Base-by-base conservation (phyloP, 1,140 invertebrate genomes). In the Drosophila chauvacae region DNA sequence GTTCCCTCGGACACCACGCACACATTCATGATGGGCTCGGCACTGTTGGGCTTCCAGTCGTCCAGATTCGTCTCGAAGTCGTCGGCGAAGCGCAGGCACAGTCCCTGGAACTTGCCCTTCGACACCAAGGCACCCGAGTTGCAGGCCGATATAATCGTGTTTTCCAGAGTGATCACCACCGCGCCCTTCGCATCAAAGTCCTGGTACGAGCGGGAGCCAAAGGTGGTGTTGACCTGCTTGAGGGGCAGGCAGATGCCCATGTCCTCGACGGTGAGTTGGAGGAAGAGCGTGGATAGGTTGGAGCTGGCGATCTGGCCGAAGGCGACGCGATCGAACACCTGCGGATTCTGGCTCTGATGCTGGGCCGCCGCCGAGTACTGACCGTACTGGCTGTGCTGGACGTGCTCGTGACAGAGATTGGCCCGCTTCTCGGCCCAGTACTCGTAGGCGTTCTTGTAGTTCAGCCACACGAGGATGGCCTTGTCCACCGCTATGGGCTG, bases 361-460 rank as follows among this genome's bases (percentile, higher is more conserved):
- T 73, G 70, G 2, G 78, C 66, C 13, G 72, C 66, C 13, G 72
- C 53, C 2, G 60, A 39, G 16, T 70, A 70, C 63, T 68, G 66
- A 30, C 47, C 3, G 18, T 55, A 66, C 18, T 66, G 66, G 11
- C 62, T 70, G 33, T 70, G 97, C 96, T 51, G 95, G 95, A 13
- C 97, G 93, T 26, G 98, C 92, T 98, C 96, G 75, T 96, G 97
- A 83, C 97, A 98, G 3, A 98, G 93, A 90, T 96, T 97, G 0
- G 96, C 95, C 23, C 98, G 93, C 93, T 99, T 98, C 91, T 99
- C 98, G 77, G 98, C 98, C 98, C 98, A 99, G 93, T 99, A 99
- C 91, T 99, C 98, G 88, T 99, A 99, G 0, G 98, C 98, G 93
- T 99, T 99, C 93, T 99, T 99, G 91, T 99, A 99, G 93, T 99